Evolutionary conservation across 1,140 invertebrate genomes (phyloP).

Genomic region (Whitmania pigra): DNA sequence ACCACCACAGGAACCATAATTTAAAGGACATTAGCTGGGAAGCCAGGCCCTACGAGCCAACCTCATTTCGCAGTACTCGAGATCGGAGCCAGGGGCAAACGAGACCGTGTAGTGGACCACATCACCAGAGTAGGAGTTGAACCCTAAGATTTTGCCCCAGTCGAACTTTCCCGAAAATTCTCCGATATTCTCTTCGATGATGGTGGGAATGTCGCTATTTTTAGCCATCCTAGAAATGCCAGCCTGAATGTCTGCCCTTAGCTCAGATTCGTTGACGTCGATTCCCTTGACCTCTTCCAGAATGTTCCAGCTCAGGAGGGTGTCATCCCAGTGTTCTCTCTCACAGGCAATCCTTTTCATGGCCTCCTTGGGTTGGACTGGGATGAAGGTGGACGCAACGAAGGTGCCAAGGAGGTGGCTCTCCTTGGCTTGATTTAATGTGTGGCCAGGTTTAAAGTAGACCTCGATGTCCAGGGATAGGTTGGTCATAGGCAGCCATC

Average conservation of each 20-base stretch:
- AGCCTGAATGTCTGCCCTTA: not conserved
- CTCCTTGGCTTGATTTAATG: too few species aligned
- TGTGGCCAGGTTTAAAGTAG: too few species aligned
- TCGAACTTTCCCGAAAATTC: too few species aligned
- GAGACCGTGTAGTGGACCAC: not conserved
- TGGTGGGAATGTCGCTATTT: slow-evolving; percentile 1
- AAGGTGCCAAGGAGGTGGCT: not conserved
- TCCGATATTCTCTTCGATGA: not conserved
- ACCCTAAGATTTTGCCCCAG: not conserved
- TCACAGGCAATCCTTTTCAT: slow-evolving; percentile 2
- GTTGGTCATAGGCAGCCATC: too few species aligned
- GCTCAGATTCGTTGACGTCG: not conserved
- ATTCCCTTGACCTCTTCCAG: not conserved
- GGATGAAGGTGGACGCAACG: not conserved
- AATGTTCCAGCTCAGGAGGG: not conserved
- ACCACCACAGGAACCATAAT: too few species aligned
- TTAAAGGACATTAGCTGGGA: too few species aligned
- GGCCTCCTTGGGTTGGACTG: not conserved
- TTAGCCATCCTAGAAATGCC: not conserved
- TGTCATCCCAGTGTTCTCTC: slow-evolving; percentile 3
- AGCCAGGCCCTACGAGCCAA: not conserved
- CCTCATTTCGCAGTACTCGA: slow-evolving; percentile 7
- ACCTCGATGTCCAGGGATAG: too few species aligned
- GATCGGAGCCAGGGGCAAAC: not conserved
- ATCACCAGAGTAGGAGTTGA: not conserved